phyloP scores from a whole-genome alignment of 2,888 invertebrate species.

The Zaprionus bogoriensis region DNA sequence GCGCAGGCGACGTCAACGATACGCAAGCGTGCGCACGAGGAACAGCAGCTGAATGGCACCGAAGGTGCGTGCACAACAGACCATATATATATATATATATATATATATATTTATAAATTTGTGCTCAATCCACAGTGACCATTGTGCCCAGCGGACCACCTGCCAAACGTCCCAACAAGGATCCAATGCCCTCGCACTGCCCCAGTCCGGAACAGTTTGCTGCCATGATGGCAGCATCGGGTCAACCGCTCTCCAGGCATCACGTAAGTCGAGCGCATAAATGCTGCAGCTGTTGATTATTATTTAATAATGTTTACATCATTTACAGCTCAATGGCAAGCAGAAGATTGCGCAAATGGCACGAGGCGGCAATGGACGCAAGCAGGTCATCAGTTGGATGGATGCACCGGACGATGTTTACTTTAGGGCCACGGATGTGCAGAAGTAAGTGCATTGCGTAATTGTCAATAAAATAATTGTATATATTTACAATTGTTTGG shows the following conservation, averaged over 20 bases:
- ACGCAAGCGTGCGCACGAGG: slow-evolving; percentile 94
- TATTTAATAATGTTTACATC: background rate
- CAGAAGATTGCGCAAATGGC: slow-evolving; percentile 91
- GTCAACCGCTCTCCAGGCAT: slow-evolving; percentile 88
- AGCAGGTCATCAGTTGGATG: slow-evolving; percentile 98
- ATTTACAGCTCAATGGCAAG: slow-evolving; percentile 89
- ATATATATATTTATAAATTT: background rate
- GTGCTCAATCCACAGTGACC: slow-evolving; percentile 60
- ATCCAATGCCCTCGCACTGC: slow-evolving; percentile 88
- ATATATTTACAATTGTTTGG: background rate
- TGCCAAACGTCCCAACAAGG: slow-evolving; percentile 91
- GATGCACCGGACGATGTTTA: slow-evolving; percentile 99
- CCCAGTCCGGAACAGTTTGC: slow-evolving; percentile 89
- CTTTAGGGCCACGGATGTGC: slow-evolving; percentile 94
- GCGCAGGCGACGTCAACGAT: slow-evolving; percentile 85
- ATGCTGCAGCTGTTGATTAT: background rate
- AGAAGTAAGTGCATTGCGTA: slow-evolving; percentile 88
- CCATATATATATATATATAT: too few relatives aligned
- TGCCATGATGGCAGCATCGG: slow-evolving; percentile 88
- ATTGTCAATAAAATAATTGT: background rate
- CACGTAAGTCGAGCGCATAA: slow-evolving; percentile 83
- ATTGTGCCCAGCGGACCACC: slow-evolving; percentile 85
- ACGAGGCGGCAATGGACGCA: slow-evolving; percentile 89
- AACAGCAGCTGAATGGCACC: slow-evolving; percentile 84
- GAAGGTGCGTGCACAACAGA: slow-evolving; percentile 68